These are phyloP conservation scores for Drosophila yakuba DNA, from an alignment of 1,140 invertebrate genomes.

Conservation along the genomic window DNA sequence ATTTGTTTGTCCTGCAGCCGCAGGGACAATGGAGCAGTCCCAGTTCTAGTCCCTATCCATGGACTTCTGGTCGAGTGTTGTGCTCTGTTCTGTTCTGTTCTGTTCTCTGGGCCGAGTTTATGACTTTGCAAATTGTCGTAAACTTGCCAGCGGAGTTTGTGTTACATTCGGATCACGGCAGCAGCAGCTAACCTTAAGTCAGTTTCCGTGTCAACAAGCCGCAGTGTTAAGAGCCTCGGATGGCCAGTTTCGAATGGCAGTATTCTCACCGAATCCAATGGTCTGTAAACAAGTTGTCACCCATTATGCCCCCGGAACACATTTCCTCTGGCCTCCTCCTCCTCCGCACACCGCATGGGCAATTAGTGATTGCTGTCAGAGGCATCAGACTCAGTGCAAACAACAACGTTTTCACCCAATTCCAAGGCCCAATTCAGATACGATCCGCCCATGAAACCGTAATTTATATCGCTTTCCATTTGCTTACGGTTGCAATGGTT, in stretches of 20 bases:
- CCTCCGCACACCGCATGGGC: constrained; percentile 29
- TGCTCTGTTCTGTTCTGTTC: constrained; percentile 26
- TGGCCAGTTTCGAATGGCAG: constrained; percentile 35
- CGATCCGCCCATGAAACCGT: constrained; percentile 32
- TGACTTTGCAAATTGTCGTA: constrained; percentile 65
- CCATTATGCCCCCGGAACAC: constrained; percentile 7
- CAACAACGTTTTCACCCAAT: constrained; percentile 40
- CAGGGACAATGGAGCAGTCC: constrained; percentile 25
- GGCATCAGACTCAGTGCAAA: constrained; percentile 44
- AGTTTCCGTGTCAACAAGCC: constrained; percentile 71
- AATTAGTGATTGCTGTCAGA: constrained; percentile 64
- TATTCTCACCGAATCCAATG: constrained; percentile 51
- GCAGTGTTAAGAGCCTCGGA: constrained; percentile 38
- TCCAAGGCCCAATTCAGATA: constrained; percentile 34
- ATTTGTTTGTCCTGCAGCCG: constrained; percentile 40
- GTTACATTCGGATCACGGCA: constrained; percentile 53
- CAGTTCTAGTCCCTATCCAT: constrained; percentile 4
- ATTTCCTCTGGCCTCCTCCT: constrained; percentile 1
- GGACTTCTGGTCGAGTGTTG: constrained; percentile 19
- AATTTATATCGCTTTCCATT: constrained; percentile 50
- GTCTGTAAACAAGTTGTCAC: constrained; percentile 56
- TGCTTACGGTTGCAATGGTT: constrained; percentile 38
- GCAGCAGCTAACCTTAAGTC: constrained; percentile 62
- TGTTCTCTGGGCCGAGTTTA: constrained; percentile 49
- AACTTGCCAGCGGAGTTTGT: constrained; percentile 69